phyloP scores from a whole-genome alignment of 1,140 invertebrate species.

The Drepana arcuata region DNA sequence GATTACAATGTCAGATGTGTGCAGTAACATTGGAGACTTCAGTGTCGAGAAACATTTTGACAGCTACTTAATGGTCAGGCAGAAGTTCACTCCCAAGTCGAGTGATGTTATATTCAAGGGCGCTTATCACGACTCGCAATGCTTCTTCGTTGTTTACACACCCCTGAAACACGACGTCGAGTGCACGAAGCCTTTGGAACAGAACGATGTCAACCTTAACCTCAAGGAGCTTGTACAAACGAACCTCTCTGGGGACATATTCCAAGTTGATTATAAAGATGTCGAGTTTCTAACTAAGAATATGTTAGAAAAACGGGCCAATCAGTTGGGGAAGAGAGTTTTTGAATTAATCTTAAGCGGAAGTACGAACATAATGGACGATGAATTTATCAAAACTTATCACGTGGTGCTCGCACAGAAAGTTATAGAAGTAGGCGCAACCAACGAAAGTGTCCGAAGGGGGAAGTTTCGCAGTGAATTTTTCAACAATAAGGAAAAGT shows the following conservation, averaged over 20 bases:
- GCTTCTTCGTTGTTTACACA: constrained; percentile 10
- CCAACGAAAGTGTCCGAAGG: not conserved
- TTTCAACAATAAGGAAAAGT: constrained; percentile 3
- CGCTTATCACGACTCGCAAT: constrained; percentile 3
- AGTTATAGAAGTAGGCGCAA: constrained; percentile 5
- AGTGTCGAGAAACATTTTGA: constrained; percentile 7
- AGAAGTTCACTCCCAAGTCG: not conserved
- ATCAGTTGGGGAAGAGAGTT: not conserved
- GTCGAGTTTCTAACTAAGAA: constrained; percentile 3
- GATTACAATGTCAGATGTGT: constrained; percentile 1
- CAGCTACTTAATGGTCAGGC: constrained; percentile 6
- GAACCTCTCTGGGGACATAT: not conserved
- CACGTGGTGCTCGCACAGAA: constrained; percentile 4
- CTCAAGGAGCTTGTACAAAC: constrained; percentile 1
- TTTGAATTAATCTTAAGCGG: constrained; percentile 1
- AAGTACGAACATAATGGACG: not conserved
- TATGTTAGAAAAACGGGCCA: not conserved
- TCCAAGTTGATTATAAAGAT: constrained; percentile 1
- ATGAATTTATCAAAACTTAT: constrained; percentile 4
- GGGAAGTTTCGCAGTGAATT: constrained; percentile 4
- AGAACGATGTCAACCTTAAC: not conserved
- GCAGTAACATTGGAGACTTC: not conserved
- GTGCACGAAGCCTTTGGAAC: not conserved
- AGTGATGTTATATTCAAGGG: constrained; percentile 3
- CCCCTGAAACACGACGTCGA: not conserved